Evolutionary conservation across 2,113 vertebrate genomes (phyloP).

Genomic region (Strix uralensis): DNA sequence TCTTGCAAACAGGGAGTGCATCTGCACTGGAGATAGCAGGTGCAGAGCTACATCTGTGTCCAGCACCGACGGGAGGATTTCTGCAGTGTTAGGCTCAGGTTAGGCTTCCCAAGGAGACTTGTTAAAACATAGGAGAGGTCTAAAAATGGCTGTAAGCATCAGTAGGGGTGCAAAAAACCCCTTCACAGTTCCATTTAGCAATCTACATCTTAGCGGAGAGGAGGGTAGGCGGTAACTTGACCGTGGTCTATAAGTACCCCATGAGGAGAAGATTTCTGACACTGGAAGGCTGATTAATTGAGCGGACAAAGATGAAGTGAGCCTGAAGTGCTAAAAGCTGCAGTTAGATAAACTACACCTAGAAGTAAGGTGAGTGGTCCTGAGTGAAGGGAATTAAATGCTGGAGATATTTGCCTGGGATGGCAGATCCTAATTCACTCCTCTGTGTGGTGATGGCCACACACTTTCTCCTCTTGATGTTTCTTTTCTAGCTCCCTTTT

Average conservation of each 20-base stretch:
- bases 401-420: background rate
- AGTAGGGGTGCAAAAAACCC: background rate
- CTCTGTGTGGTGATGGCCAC: background rate
- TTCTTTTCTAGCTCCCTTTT: background rate
- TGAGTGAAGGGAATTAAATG: background rate
- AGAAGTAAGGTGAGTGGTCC: background rate
- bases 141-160: background rate
- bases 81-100: background rate
- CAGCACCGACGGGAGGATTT: background rate
- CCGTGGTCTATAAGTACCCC: background rate
- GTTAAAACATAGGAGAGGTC: background rate
- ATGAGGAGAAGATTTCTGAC: conserved; percentile 49
- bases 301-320: background rate
- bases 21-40: accelerated
- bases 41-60: background rate
- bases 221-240: background rate
- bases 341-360: conserved; percentile 27
- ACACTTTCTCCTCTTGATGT: background rate
- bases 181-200: background rate
- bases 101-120: background rate
- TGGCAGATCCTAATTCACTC: background rate
- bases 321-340: conserved; percentile 52
- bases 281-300: conserved; percentile 30
- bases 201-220: conserved; percentile 4
- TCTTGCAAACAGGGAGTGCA: background rate